Evolutionary conservation across 2,888 invertebrate species (phyloP).

Genomic region (Octonoba sinensis): DNA sequence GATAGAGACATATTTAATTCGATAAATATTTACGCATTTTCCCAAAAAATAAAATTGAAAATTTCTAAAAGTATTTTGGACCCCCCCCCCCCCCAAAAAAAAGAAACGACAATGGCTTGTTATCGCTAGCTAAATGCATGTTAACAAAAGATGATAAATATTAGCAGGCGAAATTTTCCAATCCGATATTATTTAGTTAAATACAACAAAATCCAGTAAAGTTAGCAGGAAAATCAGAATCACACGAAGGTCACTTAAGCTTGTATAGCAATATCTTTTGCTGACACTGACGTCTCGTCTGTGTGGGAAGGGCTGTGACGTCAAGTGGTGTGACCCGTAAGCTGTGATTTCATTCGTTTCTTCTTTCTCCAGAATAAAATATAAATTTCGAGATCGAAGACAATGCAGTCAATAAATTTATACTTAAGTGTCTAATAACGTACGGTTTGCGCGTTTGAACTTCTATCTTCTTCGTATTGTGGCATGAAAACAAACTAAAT

Average conservation of each 20-base stretch:
- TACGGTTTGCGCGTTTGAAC: neutral
- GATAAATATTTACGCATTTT: too few species aligned
- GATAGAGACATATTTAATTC: too few species aligned
- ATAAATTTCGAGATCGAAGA: neutral
- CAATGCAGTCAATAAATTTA: conserved; percentile 13
- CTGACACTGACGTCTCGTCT: neutral
- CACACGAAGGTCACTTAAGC: conserved; percentile 36
- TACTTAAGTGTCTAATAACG: neutral
- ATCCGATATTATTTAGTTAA: neutral
- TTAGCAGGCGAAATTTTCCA: neutral
- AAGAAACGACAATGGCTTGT: too few species aligned
- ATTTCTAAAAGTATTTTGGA: too few species aligned
- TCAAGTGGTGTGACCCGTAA: conserved; percentile 45
- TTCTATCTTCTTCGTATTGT: too few species aligned
- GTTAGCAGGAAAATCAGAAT: conserved; percentile 16
- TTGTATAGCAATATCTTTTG: too few species aligned
- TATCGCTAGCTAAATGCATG: too few species aligned
- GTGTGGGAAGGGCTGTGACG: conserved; percentile 43
- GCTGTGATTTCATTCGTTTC: conserved; percentile 1
- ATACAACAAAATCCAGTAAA: neutral
- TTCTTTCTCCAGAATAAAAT: neutral
- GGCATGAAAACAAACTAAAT: too few species aligned
- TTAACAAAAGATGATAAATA: too few species aligned
- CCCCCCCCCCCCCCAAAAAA: too few species aligned
- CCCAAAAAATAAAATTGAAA: too few species aligned